Conservation (phyloP, 2,113 vertebrate species). For the Clarias macrocephalus region DNA sequence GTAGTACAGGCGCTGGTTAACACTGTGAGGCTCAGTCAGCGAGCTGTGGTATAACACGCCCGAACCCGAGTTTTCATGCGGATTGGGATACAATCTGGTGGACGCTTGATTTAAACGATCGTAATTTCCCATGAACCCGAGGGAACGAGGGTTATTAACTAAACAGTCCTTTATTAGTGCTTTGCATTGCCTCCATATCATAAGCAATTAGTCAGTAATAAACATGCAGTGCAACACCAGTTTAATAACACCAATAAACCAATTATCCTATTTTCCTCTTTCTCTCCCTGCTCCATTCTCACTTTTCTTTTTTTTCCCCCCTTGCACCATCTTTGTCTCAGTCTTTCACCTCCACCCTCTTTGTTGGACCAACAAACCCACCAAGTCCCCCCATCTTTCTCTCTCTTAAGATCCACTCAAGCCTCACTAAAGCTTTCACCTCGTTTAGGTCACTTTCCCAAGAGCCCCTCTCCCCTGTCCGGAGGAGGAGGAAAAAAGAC, state of each 20-base stretch:
- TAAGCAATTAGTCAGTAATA: conserved; percentile 12
- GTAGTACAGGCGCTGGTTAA: conserved; percentile 50
- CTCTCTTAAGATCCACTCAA: conserved; percentile 48
- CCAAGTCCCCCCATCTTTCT: conserved; percentile 32
- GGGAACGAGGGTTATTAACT: background rate
- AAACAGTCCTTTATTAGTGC: background rate
- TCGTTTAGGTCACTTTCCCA: conserved; percentile 60
- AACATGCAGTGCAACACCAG: background rate
- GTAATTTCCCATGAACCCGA: background rate
- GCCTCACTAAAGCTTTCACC: conserved; percentile 50
- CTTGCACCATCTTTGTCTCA: conserved; percentile 33
- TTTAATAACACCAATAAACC: conserved; percentile 22
- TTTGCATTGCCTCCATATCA: background rate
- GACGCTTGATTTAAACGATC: background rate
- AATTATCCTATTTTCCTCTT: conserved; percentile 20
- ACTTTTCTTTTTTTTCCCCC: background rate
- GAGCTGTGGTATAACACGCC: background rate
- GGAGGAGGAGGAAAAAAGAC: conserved; percentile 44
- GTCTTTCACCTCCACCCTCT: conserved; percentile 46
- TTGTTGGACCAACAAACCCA: conserved; percentile 49
- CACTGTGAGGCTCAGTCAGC: conserved; percentile 3
- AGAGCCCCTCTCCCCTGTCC: conserved; percentile 52
- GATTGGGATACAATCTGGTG: too few species aligned
- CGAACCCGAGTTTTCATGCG: background rate
- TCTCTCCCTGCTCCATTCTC: background rate